Base-by-base conservation (phyloP, 1,140 invertebrate genomes). In the Chlorops oryzae region DNA sequence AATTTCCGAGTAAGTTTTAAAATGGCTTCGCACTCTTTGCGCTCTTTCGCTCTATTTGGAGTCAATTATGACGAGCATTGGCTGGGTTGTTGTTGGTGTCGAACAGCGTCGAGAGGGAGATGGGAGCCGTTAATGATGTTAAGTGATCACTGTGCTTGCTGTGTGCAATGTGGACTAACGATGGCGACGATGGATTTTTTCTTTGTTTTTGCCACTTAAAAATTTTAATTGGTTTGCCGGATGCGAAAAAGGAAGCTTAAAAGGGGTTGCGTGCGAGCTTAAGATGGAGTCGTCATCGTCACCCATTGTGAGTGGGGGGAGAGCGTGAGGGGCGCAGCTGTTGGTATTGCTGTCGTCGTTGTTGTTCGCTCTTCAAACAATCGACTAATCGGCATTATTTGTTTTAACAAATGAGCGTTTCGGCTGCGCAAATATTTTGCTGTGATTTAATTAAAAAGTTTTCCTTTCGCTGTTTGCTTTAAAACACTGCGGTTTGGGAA, bases 401-500 rank as follows among this genome's bases (percentile, higher is more conserved):
- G 65, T 68, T 68, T 67, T 68, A 68, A 59, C 62, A 68, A 68
- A 65, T 68, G 65, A 63, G 62, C 62, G 56, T 67, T 64, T 65
- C 58, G 63, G 59, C 46, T 53, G 35, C 50, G 21, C n/a, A n/a
- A 20, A 20, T 34, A 34, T 39, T 44, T 52, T 51, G 58, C 59
- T 62, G 50, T 59, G 64, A 67, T 67, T 67, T 64, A 67, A 67
- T 67, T 67, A 67, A 67, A 67, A 66, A 62, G 57, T 55, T 25
- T 52, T 48, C 54, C 21, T 24, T 9, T 32, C 13, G 21, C 45
- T 44, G 44, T 61, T n/a, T n/a, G n/a, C n/a, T n/a, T n/a, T n/a
- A n/a, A n/a, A n/a, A n/a, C n/a, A n/a, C n/a, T n/a, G n/a, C n/a
- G n/a, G n/a, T n/a, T n/a, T n/a, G n/a, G n/a, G n/a, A n/a, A n/a